A percentile compares a stretch with the other conserved stretches of the same genome.
These are phyloP conservation scores for Cinara cedri DNA, from an alignment of 2,888 invertebrate genomes.

Conservation along the genomic window DNA sequence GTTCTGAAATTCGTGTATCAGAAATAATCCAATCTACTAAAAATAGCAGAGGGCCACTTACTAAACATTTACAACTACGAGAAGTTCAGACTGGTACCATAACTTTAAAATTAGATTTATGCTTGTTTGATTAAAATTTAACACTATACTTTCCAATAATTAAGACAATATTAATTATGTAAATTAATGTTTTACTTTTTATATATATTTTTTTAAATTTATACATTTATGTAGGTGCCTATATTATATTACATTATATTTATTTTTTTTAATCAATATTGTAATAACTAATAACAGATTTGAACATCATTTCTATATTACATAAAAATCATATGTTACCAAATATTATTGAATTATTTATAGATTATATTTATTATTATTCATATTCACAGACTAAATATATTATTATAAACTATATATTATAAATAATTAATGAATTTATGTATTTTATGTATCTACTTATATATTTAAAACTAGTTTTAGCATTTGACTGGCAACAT, in stretches of 20 bases:
- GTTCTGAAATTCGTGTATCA: conserved; percentile 72
- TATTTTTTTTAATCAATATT: conserved; percentile 21
- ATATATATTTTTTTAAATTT: background rate
- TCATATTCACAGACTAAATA: background rate
- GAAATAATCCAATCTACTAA: conserved; percentile 69
- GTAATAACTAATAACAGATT: background rate
- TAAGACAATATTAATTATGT: background rate
- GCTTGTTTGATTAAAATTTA: conserved; percentile 65
- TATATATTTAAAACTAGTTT: no score
- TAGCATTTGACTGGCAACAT: no score
- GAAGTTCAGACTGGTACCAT: conserved; percentile 76
- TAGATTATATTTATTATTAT: background rate
- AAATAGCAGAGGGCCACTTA: conserved; percentile 70
- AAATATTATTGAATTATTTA: background rate
- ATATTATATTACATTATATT: no score
- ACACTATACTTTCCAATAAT: no score
- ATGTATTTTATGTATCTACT: no score
- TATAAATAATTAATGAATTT: no score
- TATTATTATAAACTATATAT: no score
- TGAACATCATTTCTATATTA: background rate
- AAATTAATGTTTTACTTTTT: background rate
- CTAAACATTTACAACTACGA: conserved; percentile 70
- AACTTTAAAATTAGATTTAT: conserved; percentile 73
- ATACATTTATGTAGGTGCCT: background rate
- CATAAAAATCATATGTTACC: conserved; percentile 5